A percentile compares a stretch with the other conserved stretches of the same genome.
Evolutionary conservation across 2,888 invertebrate species (phyloP).

Genomic region (Apotomis turbidana): DNA sequence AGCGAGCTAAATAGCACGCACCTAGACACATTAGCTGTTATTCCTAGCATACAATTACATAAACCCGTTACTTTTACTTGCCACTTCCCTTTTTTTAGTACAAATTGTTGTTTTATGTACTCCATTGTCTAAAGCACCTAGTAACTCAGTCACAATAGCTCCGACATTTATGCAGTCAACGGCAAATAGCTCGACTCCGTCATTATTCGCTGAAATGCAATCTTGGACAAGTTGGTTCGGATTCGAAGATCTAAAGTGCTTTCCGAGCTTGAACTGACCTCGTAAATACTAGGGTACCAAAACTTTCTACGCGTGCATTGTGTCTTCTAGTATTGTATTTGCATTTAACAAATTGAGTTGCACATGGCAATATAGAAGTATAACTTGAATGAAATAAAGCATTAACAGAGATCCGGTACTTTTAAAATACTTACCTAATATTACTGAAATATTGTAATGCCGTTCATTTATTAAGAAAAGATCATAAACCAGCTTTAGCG

Average conservation of each 20-base stretch:
- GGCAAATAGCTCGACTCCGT: slow-evolving; percentile 17
- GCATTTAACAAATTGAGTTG: background rate
- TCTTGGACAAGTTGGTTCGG: no score
- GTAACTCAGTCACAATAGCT: slow-evolving; percentile 19
- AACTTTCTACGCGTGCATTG: background rate
- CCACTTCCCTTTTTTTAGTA: slow-evolving; percentile 6
- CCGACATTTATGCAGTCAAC: slow-evolving; percentile 28
- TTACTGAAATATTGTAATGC: no score
- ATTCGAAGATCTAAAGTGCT: slow-evolving; percentile 37
- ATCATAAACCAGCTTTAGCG: no score
- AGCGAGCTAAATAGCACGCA: no score
- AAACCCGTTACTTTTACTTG: slow-evolving; percentile 9
- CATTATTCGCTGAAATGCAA: slow-evolving; percentile 9
- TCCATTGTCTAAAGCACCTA: slow-evolving; percentile 1
- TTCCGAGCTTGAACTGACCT: slow-evolving; percentile 27
- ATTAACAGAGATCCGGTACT: no score
- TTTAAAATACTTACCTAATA: no score
- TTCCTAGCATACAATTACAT: background rate
- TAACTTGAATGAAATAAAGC: no score
- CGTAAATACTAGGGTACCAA: background rate
- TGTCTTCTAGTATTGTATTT: background rate
- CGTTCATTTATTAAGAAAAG: no score
- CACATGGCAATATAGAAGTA: no score
- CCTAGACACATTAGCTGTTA: background rate
- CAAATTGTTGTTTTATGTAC: background rate